Evolutionary conservation across 2,797 vertebrate genomes (phyloP), one percentile per base, ranked within the genome.

Genomic region (Leucoraja ocellata): DNA sequence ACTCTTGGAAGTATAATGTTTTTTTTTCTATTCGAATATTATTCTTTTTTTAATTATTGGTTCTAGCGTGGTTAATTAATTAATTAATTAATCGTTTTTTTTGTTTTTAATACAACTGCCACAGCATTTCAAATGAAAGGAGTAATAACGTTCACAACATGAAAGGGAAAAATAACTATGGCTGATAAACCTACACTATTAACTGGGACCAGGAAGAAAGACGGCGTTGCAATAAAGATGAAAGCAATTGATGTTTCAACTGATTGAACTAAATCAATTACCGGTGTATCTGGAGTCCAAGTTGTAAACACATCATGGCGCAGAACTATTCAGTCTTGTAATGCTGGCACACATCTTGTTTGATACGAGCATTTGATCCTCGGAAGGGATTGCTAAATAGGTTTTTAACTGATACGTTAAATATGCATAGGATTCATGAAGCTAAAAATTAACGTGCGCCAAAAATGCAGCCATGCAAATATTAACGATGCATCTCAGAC

Each of bases 201-300:
- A 92, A 92, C 21, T 76, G 90, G n/a, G 71, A 74, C 36, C 68
- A 92, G 90, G 90, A 92, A 92, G 90, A 74, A 54, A 68, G 65
- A 39, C 54, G 23, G 25, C 10, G 21, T 25, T 46, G 90, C 71
- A 92, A 73, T 92, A 92, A 73, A 92, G 71, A 92, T 92, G 90
- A 92, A 92, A 92, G 90, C 71, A 23, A 54, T 28, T 23, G 90
- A 92, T 74, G 23, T 54, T 76, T 68, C 90, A 54, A 25, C 68
- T 92, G 90, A 92, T 76, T 92, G 90, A 74, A 92, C 39, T 92
- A 54, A 74, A 73, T 74, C 90, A 92, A 92, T 92, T 92, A 92
- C 68, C 90, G 71, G 90, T 74, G 65, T 92, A 92, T 92, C 90
- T 92, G 46, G 46, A 88, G 63, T n/a, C 21, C n/a, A 74, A 39